These are phyloP conservation scores for Pandemis corylana DNA, from an alignment of 2,888 invertebrate genomes.

Conservation along the genomic window DNA sequence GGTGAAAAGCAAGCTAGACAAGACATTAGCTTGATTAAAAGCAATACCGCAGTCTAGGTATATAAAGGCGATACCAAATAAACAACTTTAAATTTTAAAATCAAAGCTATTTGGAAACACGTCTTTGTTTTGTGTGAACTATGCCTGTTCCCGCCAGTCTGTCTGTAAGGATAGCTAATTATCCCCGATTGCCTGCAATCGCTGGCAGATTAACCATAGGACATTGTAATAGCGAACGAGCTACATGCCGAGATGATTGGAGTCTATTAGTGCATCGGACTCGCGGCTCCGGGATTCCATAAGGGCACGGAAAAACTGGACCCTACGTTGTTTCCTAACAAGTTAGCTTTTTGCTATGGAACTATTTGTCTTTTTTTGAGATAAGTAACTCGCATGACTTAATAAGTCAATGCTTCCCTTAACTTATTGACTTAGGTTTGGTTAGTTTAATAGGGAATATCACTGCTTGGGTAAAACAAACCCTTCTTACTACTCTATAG, in stretches of 20 bases:
- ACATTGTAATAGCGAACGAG: slow-evolving; percentile 42
- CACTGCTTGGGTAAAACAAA: too few species aligned
- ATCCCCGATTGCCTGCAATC: neutral
- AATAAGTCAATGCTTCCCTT: neutral
- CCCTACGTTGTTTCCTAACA: slow-evolving; percentile 17
- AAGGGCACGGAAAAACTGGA: slow-evolving; percentile 27
- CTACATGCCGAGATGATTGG: slow-evolving; percentile 56
- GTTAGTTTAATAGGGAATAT: neutral
- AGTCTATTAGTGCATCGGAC: slow-evolving; percentile 58
- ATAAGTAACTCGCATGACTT: neutral
- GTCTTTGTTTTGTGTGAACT: too few species aligned
- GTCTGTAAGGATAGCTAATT: slow-evolving; percentile 15
- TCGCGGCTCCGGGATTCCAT: slow-evolving; percentile 48
- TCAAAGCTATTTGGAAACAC: too few species aligned
- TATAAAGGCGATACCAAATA: neutral
- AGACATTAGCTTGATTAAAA: too few species aligned
- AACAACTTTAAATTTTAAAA: too few species aligned
- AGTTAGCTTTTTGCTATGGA: slow-evolving; percentile 25
- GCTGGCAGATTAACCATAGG: neutral
- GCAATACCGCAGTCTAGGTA: neutral
- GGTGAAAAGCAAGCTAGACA: neutral
- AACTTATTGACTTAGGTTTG: neutral
- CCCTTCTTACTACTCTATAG: too few species aligned
- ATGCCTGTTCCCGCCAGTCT: slow-evolving; percentile 1
- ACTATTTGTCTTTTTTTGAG: neutral